Percentiles rank a stretch among this genome's conserved stretches.
phyloP scores from a whole-genome alignment of 2,113 vertebrate genomes.

The Brachyhypopomus gauderio region DNA sequence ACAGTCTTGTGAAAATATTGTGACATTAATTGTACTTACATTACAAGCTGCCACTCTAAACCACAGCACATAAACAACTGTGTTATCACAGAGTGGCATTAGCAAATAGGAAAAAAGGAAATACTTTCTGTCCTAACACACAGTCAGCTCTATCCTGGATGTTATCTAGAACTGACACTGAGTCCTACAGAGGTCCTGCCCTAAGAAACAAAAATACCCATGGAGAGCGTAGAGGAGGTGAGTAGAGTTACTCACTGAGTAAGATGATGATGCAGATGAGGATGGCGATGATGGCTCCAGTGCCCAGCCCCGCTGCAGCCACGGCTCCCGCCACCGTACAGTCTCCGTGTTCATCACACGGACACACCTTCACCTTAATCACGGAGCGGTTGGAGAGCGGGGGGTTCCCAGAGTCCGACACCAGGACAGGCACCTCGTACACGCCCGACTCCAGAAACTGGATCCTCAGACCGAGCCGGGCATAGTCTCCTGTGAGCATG shows the following conservation, averaged over 20 bases:
- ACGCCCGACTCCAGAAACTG: constrained; percentile 90
- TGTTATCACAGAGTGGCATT: no score
- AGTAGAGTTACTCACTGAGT: constrained; percentile 80
- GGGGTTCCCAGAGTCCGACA: constrained; percentile 94
- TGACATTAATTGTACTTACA: no score
- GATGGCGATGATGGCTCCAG: constrained; percentile 92
- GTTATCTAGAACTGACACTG: no score
- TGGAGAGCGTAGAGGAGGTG: background rate
- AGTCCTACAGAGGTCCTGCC: no score
- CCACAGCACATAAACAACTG: no score
- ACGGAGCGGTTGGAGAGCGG: constrained; percentile 88
- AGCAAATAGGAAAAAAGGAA: no score
- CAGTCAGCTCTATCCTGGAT: no score
- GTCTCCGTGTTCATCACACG: constrained; percentile 90
- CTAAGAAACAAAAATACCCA: background rate
- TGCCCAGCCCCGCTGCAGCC: constrained; percentile 88
- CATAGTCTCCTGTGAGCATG: constrained; percentile 80
- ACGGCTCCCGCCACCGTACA: constrained; percentile 88
- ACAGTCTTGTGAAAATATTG: no score
- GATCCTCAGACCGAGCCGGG: constrained; percentile 86
- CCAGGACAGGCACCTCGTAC: constrained; percentile 89
- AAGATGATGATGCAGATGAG: constrained; percentile 92
- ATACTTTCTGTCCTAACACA: no score
- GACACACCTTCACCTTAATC: constrained; percentile 97
- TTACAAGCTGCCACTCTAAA: no score